These are phyloP conservation scores for Hypselothyrea guttata DNA, from an alignment of 2,888 invertebrate species.

Conservation along the genomic window DNA sequence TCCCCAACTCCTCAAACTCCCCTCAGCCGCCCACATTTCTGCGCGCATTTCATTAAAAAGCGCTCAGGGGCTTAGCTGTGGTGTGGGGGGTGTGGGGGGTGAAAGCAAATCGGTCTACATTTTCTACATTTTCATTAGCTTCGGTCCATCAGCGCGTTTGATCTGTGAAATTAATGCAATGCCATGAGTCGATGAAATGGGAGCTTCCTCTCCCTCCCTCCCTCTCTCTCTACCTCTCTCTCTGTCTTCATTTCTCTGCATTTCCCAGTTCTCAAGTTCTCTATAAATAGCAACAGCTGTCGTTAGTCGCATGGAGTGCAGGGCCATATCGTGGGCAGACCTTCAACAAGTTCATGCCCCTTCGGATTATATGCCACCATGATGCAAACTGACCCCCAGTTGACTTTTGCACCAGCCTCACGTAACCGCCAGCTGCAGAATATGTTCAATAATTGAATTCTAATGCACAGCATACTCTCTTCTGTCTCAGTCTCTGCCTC, in stretches of 20 bases:
- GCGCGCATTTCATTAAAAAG: constrained; percentile 67
- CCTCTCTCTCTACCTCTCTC: neutral
- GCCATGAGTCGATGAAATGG: constrained; percentile 49
- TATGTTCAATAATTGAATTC: constrained; percentile 66
- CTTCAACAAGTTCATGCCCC: constrained; percentile 31
- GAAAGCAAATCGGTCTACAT: neutral
- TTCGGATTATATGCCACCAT: constrained; percentile 3
- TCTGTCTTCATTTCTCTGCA: constrained; percentile 1
- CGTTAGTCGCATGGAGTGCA: neutral
- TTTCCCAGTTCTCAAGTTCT: constrained; percentile 22
- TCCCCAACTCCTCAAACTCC: neutral
- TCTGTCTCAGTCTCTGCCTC: too few relatives aligned
- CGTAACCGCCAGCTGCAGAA: constrained; percentile 61
- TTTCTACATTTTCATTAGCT: constrained; percentile 63
- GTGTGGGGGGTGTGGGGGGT: neutral
- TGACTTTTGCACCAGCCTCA: constrained; percentile 55
- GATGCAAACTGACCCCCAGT: constrained; percentile 39
- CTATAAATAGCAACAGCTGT: constrained; percentile 67
- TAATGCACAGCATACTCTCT: constrained; percentile 42
- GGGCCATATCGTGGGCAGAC: neutral
- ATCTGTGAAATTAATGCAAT: constrained; percentile 77
- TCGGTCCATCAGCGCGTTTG: constrained; percentile 69
- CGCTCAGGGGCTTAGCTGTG: constrained; percentile 38
- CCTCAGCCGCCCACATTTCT: constrained; percentile 25
- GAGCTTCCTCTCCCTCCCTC: constrained; percentile 25